Evolutionary conservation across 2,888 invertebrate species (phyloP).

Genomic region (Flabesymbios commensalis): DNA sequence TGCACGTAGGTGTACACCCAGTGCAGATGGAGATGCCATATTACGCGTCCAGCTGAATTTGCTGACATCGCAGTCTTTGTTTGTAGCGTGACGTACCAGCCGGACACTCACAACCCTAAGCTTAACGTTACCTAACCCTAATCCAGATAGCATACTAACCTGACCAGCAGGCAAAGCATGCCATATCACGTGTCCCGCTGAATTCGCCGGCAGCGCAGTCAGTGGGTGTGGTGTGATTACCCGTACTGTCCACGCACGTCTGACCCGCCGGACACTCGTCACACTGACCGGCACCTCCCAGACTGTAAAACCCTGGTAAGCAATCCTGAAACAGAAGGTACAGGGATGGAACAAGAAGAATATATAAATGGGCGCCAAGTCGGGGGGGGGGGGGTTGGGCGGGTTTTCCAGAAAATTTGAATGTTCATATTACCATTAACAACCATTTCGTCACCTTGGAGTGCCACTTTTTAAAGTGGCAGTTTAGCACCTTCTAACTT

Average conservation of each 20-base stretch:
- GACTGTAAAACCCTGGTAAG: constrained; percentile 48
- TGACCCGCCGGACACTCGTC: constrained; percentile 45
- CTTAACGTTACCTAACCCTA: too few relatives aligned
- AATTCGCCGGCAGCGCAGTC: constrained; percentile 46
- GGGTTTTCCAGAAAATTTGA: too few relatives aligned
- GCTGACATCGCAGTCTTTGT: constrained; percentile 42
- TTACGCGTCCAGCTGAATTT: constrained; percentile 43
- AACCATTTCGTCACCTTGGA: too few relatives aligned
- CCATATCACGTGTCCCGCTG: constrained; percentile 39
- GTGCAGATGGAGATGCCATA: too few relatives aligned
- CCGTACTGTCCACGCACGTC: constrained; percentile 32
- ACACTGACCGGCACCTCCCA: constrained; percentile 43
- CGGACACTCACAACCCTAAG: constrained; percentile 48
- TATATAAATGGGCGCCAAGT: too few relatives aligned
- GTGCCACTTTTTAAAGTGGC: too few relatives aligned
- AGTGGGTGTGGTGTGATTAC: constrained; percentile 22
- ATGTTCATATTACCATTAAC: too few relatives aligned
- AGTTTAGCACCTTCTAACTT: too few relatives aligned
- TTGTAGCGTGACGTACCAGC: constrained; percentile 35
- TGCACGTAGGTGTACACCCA: too few relatives aligned
- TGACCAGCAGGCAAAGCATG: constrained; percentile 43
- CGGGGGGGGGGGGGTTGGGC: too few relatives aligned
- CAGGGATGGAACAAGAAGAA: too few relatives aligned
- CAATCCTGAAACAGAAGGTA: constrained; percentile 39
- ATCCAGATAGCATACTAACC: too few relatives aligned